Evolutionary conservation across 2,888 invertebrate genomes (phyloP).

Genomic region (Ceramica pisi): DNA sequence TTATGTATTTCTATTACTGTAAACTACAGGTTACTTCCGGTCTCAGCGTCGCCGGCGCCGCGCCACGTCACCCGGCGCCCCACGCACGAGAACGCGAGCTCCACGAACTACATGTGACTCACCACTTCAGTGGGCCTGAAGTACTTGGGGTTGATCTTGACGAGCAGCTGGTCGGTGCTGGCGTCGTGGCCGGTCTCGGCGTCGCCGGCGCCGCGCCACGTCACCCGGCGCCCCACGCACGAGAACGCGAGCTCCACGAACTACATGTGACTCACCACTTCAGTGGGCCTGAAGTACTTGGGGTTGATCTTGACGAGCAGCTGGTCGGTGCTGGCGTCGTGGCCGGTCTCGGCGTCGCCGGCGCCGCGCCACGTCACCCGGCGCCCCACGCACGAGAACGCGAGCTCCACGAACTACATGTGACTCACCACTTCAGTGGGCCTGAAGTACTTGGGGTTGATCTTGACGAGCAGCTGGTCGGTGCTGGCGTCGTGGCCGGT

Average conservation of each 20-base stretch:
- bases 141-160: too few species aligned
- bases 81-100: conserved; percentile 96
- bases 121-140: too few species aligned
- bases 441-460: conserved; percentile 32
- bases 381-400: too few species aligned
- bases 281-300: too few species aligned
- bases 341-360: conserved; percentile 94
- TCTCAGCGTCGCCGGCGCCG: conserved; percentile 94
- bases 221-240: conserved; percentile 92
- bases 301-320: too few species aligned
- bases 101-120: conserved; percentile 95
- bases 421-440: conserved; percentile 44
- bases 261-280: too few species aligned
- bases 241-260: conserved; percentile 98
- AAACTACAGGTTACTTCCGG: conserved; percentile 64
- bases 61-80: conserved; percentile 94
- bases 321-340: too few species aligned
- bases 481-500: conserved; percentile 74
- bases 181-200: conserved; percentile 87
- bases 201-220: conserved; percentile 96
- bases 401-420: neutral
- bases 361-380: conserved; percentile 95
- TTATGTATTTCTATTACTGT: too few species aligned
- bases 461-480: conserved; percentile 35
- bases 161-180: too few species aligned